Evolutionary conservation across 2,113 vertebrate species (phyloP), one percentile per base, ranked within the genome.

Genomic region (Eonycteris spelaea): DNA sequence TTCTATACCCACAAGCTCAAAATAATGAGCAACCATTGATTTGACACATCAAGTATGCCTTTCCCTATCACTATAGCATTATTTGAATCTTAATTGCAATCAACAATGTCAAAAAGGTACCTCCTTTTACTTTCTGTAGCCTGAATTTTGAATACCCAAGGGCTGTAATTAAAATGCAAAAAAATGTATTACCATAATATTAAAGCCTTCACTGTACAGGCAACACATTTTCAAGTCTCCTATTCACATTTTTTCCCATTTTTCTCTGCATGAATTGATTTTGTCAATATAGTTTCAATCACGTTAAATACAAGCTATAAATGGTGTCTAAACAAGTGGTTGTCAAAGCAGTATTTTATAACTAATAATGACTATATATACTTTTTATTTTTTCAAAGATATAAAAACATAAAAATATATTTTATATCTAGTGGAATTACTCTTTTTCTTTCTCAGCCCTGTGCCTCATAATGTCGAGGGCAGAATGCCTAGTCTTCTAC

Each of bases 331-430:
- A 45, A 26, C 38, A 40, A 16, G 55, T 67, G 33, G 55, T 74
- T 96, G 78, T 92, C 78, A 85, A 95, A 91, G 45, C 33, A 73
- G 19, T 59, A 35, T n/a, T 89, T 79, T 73, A 51, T 84, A 79
- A 67, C 63, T 80, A 82, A 92, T 43, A 95, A 57, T 95, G 33
- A 45, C 24, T 93, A 26, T 48, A 26, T 61, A 30, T 40, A 35
- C 16, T 87, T 86, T 22, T 89, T 78, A 40, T 45, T 45, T 45
- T 45, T 45, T 45, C 45, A 45, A 45, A 45, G 45, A 45, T 45
- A 45, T 12, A 73, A 48, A 86, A 6, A 51, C 33, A 51, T 79
- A 68, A 40, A 87, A 82, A 68, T 26, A 16, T n/a, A 63, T 80
- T 80, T 28, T 48, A 33, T 92, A 21, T 24, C 22, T 48, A 45